These are phyloP conservation scores for Porites australiensis DNA, from an alignment of 64 coral and sea anemone genomes.

Conservation along the genomic window DNA sequence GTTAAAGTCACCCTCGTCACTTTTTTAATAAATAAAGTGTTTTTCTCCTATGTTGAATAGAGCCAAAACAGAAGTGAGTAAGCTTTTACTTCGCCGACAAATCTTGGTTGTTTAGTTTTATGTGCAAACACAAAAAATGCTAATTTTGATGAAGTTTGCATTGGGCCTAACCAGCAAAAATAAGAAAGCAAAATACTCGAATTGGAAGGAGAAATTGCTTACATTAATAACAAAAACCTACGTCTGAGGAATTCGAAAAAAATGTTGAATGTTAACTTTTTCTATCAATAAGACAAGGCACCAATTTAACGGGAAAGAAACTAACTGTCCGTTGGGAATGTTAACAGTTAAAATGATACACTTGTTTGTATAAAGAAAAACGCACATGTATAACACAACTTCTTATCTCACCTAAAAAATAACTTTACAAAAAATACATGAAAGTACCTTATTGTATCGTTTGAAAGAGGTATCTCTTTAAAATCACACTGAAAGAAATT, in stretches of 20 bases:
- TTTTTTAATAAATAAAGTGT: constrained; percentile 10
- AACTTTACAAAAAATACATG: neutral
- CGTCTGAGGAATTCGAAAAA: constrained; percentile 24
- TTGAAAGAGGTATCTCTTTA: neutral
- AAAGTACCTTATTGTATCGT: neutral
- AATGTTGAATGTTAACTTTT: constrained; percentile 9
- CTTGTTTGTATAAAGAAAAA: constrained; percentile 25
- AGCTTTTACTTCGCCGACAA: constrained; percentile 56
- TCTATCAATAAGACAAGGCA: constrained; percentile 25
- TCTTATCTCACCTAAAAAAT: neutral
- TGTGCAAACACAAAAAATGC: constrained; percentile 54
- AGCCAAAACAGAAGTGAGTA: constrained; percentile 13
- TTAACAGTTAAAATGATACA: constrained; percentile 44
- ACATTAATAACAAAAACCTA: constrained; percentile 27
- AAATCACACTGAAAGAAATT: neutral
- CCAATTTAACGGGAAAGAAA: constrained; percentile 13
- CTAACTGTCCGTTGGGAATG: constrained; percentile 1
- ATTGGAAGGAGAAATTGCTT: constrained; percentile 34
- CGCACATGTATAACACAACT: constrained; percentile 1
- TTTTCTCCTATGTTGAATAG: neutral
- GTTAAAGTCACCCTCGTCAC: neutral
- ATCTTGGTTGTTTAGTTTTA: constrained; percentile 37
- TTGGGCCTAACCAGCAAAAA: constrained; percentile 44
- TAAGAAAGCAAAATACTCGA: constrained; percentile 52
- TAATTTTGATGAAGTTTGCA: constrained; percentile 49